Evolutionary conservation across 2,797 vertebrate genomes (phyloP).

Genomic region (Craterocephalus amniculus): DNA sequence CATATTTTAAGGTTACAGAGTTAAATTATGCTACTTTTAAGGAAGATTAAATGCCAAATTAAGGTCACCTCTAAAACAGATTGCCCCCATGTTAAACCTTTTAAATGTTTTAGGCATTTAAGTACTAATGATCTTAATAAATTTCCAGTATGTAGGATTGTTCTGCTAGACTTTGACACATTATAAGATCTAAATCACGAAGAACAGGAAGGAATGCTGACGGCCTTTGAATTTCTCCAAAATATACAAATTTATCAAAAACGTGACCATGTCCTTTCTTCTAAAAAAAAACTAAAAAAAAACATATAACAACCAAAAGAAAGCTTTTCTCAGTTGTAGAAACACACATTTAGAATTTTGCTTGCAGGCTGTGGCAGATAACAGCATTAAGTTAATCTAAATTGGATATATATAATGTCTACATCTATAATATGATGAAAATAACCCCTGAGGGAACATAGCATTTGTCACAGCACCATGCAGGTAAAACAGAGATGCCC

Average conservation of each 20-base stretch:
- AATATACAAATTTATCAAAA: neutral
- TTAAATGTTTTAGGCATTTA: too few species aligned
- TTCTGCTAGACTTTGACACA: too few species aligned
- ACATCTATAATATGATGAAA: neutral
- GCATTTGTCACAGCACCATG: neutral
- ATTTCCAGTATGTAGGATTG: too few species aligned
- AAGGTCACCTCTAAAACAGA: too few species aligned
- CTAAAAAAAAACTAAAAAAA: neutral
- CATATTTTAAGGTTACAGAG: too few species aligned
- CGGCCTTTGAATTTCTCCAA: neutral
- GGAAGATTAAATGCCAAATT: too few species aligned
- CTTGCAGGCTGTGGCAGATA: neutral
- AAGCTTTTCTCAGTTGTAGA: neutral
- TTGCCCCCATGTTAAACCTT: too few species aligned
- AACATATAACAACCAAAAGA: neutral
- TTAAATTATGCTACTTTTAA: too few species aligned
- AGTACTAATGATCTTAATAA: too few species aligned
- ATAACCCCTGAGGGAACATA: neutral
- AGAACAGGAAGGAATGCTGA: too few species aligned
- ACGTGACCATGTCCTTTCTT: neutral
- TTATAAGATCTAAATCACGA: too few species aligned
- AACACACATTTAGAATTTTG: neutral
- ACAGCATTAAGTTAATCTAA: neutral
- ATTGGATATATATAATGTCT: neutral
- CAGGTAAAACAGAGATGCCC: constrained; percentile 32